These are phyloP conservation scores for Limulus polyphemus DNA, from an alignment of 2,888 invertebrate species.

Conservation along the genomic window DNA sequence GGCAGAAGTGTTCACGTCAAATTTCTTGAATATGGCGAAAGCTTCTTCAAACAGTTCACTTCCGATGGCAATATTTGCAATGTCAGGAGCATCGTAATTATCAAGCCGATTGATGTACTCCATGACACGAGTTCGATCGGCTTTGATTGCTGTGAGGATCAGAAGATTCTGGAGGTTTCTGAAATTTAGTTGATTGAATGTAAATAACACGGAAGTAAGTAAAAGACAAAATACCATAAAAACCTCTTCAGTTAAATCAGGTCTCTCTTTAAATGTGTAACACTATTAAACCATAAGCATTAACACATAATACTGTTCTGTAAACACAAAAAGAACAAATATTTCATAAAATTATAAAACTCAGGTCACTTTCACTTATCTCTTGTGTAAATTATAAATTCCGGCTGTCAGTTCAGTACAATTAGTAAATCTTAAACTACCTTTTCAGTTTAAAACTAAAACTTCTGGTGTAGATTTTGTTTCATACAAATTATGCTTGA, in stretches of 20 bases:
- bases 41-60: conserved; percentile 97
- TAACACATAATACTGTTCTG: no score
- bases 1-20: conserved; percentile 98
- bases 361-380: no score
- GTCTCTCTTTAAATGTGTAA: background rate
- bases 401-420: no score
- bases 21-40: conserved; percentile 99
- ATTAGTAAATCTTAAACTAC: no score
- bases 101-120: conserved; percentile 97
- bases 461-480: no score
- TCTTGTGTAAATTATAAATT: no score
- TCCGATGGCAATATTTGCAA: conserved; percentile 97
- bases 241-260: background rate
- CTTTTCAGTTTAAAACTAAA: no score
- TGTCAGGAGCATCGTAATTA: conserved; percentile 99
- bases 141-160: conserved; percentile 96
- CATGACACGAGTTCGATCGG: conserved; percentile 96
- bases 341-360: no score
- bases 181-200: background rate
- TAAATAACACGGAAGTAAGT: background rate
- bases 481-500: no score
- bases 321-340: no score
- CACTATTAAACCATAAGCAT: no score
- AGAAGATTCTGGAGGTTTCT: conserved; percentile 92
- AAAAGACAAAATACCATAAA: conserved; percentile 9